Evolutionary conservation across 2,888 invertebrate species (phyloP).

Genomic region (Orgyia antiqua): DNA sequence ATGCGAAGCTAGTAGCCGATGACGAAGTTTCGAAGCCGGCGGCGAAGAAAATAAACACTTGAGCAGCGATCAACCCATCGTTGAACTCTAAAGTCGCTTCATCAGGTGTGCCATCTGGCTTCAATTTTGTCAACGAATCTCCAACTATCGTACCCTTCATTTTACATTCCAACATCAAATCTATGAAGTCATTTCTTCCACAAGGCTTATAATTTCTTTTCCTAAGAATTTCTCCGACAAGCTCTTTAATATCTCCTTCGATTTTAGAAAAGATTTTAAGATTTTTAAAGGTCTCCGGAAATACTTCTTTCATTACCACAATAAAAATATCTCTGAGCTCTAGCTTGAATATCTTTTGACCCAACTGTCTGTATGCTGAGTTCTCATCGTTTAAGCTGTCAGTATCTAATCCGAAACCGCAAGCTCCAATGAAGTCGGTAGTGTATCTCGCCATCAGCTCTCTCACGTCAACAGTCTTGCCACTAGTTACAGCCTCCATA

Average conservation of each 20-base stretch:
- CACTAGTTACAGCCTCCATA: slow-evolving; percentile 11
- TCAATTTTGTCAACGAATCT: slow-evolving; percentile 28
- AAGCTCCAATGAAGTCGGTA: slow-evolving; percentile 44
- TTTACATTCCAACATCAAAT: slow-evolving; percentile 33
- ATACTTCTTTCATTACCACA: slow-evolving; percentile 7
- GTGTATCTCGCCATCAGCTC: slow-evolving; percentile 45
- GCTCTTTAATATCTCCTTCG: slow-evolving; percentile 11
- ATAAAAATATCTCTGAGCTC: slow-evolving; percentile 1
- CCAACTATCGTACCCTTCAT: slow-evolving; percentile 31
- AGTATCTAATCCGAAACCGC: slow-evolving; percentile 40
- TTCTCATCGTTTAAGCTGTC: slow-evolving; percentile 35
- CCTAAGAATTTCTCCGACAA: slow-evolving; percentile 20
- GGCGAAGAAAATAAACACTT: slow-evolving; percentile 40
- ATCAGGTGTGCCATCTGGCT: slow-evolving; percentile 29
- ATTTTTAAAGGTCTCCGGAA: slow-evolving; percentile 11
- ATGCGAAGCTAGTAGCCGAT: slow-evolving; percentile 39
- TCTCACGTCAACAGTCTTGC: slow-evolving; percentile 27
- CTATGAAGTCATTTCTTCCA: slow-evolving; percentile 39
- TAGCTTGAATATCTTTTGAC: slow-evolving; percentile 15
- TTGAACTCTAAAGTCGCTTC: slow-evolving; percentile 28
- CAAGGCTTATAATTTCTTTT: slow-evolving; percentile 32
- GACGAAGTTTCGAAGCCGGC: slow-evolving; percentile 60
- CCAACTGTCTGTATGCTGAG: slow-evolving; percentile 33
- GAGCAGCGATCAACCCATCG: slow-evolving; percentile 27
- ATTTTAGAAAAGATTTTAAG: slow-evolving; percentile 8